A percentile compares a stretch with the other conserved stretches of the same genome.
These are phyloP conservation scores for Chrysocyon brachyurus DNA, from an alignment of 2,797 vertebrate species.

Conservation along the genomic window DNA sequence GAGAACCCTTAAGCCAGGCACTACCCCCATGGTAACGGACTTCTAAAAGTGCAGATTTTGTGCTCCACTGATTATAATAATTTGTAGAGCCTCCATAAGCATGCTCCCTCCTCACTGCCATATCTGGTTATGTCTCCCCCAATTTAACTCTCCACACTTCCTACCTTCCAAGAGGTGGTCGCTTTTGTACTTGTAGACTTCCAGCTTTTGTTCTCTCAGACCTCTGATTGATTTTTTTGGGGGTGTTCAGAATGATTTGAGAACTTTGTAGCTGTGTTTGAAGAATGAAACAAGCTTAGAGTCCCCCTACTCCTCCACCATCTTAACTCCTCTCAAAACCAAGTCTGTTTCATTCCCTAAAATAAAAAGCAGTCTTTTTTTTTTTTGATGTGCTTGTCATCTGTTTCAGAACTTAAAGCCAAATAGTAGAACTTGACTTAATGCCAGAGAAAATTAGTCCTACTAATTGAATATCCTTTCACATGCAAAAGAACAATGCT, in stretches of 20 bases:
- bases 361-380: not conserved
- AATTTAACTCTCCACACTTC: not conserved
- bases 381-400: conserved; percentile 58
- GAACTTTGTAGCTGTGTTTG: not conserved
- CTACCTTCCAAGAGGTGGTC: not conserved
- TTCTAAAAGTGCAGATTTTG: not conserved
- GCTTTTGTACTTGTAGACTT: not conserved
- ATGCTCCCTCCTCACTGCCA: not conserved
- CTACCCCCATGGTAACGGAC: not conserved
- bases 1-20: not conserved
- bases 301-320: not conserved
- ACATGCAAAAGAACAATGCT: not conserved
- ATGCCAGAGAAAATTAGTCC: conserved; percentile 72
- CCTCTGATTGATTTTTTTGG: not conserved
- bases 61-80: not conserved
- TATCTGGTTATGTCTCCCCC: not conserved
- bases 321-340: not conserved
- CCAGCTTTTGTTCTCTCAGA: not conserved
- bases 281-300: not conserved
- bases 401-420: conserved; percentile 66
- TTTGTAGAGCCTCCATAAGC: not conserved
- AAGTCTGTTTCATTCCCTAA: not conserved
- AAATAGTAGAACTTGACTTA: conserved; percentile 72
- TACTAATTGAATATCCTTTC: conserved; percentile 77
- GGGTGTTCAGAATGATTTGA: not conserved